Conservation (phyloP, 37 sponge, comb jelly and placozoan species). For the Beroe ovata region DNA sequence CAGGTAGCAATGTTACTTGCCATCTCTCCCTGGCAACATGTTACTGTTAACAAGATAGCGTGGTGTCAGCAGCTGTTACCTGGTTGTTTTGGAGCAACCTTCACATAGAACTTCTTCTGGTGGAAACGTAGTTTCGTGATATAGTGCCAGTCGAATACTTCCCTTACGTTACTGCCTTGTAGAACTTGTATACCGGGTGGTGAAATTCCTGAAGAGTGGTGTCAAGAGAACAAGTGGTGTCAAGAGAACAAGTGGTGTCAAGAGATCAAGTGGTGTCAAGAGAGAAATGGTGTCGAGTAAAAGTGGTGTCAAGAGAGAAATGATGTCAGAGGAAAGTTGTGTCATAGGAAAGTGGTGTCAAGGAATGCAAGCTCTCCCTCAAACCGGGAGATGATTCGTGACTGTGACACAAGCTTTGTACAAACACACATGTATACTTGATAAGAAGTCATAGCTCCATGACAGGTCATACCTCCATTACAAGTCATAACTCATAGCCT, state of each 20-base stretch:
- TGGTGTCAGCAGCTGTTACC: too few species aligned
- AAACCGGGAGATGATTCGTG: too few species aligned
- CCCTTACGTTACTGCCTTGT: background rate
- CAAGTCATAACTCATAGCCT: too few species aligned
- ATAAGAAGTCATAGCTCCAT: too few species aligned
- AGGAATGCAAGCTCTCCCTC: too few species aligned
- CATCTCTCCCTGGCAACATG: too few species aligned
- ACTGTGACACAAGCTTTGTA: too few species aligned
- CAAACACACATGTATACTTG: too few species aligned
- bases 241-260: background rate
- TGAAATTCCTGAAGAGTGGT: conserved; percentile 33
- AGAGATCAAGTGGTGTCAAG: background rate
- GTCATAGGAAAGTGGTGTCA: background rate
- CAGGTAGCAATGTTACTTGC: too few species aligned
- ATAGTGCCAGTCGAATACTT: conserved; percentile 14
- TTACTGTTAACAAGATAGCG: too few species aligned
- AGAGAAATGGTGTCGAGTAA: background rate
- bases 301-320: background rate
- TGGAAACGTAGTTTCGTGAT: conserved; percentile 40
- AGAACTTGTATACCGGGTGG: conserved; percentile 53
- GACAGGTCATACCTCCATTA: too few species aligned
- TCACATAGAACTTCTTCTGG: conserved; percentile 45
- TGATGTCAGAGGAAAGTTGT: background rate
- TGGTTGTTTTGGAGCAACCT: conserved; percentile 43
- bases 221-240: background rate